These are phyloP conservation scores for Crotophaga sulcirostris DNA, from an alignment of 2,113 vertebrate genomes.

Conservation along the genomic window DNA sequence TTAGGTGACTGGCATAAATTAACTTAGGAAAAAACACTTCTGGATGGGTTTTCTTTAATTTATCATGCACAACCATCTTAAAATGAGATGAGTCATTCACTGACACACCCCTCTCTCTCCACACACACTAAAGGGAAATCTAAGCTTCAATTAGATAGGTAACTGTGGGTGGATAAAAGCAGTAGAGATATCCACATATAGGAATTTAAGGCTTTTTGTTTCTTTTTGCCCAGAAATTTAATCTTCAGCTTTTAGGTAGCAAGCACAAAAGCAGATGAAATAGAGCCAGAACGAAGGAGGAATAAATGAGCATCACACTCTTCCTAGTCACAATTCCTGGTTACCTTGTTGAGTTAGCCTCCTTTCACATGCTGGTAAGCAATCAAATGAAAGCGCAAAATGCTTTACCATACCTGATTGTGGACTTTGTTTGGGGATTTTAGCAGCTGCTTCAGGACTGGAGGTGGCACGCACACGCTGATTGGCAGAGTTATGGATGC, in stretches of 20 bases:
- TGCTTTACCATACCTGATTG: conserved; percentile 88
- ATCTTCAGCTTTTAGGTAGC: neutral
- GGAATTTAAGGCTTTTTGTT: neutral
- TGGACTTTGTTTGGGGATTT: conserved; percentile 88
- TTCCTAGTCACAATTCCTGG: conserved; percentile 23
- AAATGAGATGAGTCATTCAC: neutral
- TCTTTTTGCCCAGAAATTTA: neutral
- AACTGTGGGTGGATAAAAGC: neutral
- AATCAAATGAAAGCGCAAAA: conserved; percentile 73
- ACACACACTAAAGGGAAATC: neutral
- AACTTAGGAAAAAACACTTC: neutral
- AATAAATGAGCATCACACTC: neutral
- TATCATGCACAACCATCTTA: neutral
- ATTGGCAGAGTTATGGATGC: conserved; percentile 80
- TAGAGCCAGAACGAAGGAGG: neutral
- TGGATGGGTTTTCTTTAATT: conserved; percentile 19
- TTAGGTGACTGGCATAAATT: neutral
- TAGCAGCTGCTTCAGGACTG: conserved; percentile 86
- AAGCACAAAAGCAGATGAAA: neutral
- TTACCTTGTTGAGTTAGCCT: conserved; percentile 31
- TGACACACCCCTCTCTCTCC: neutral
- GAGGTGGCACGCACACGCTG: conserved; percentile 83
- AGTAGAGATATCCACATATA: neutral
- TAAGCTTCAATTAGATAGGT: neutral
- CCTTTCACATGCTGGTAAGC: conserved; percentile 23